phyloP scores from a whole-genome alignment of 2,113 vertebrate species.

The Ovis canadensis region DNA sequence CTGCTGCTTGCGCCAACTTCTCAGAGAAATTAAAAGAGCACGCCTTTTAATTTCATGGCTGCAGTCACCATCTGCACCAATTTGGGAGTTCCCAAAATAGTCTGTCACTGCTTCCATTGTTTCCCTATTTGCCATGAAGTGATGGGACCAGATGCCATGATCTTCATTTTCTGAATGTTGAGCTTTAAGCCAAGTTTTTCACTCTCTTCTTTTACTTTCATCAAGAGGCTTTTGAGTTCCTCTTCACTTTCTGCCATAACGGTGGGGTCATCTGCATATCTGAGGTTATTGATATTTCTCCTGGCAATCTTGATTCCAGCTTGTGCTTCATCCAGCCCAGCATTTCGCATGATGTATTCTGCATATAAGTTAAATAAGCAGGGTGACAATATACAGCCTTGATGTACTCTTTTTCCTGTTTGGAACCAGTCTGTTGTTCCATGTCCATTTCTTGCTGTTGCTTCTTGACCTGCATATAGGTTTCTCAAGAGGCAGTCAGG shows the following conservation, averaged over 20 bases:
- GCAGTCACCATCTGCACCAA: background rate
- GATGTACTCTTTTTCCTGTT: background rate
- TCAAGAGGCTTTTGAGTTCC: background rate
- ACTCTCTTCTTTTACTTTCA: background rate
- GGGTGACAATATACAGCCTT: background rate
- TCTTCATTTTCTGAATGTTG: background rate
- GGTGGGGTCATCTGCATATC: background rate
- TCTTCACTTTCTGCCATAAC: background rate
- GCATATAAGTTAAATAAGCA: background rate
- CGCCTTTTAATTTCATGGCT: background rate
- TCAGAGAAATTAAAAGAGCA: background rate
- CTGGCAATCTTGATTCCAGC: background rate
- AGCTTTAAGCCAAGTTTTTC: background rate
- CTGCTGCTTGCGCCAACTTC: accelerated
- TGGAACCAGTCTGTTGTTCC: background rate
- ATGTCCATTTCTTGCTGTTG: background rate
- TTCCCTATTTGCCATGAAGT: background rate
- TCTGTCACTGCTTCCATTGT: background rate
- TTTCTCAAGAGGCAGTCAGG: background rate
- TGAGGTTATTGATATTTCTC: background rate
- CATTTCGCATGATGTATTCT: background rate
- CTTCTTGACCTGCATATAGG: background rate
- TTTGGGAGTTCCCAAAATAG: background rate
- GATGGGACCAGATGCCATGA: background rate
- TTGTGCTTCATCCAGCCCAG: background rate